Evolutionary conservation across 2,113 vertebrate species (phyloP), one percentile per base, ranked within the genome.

Genomic region (Podilymbus podiceps): DNA sequence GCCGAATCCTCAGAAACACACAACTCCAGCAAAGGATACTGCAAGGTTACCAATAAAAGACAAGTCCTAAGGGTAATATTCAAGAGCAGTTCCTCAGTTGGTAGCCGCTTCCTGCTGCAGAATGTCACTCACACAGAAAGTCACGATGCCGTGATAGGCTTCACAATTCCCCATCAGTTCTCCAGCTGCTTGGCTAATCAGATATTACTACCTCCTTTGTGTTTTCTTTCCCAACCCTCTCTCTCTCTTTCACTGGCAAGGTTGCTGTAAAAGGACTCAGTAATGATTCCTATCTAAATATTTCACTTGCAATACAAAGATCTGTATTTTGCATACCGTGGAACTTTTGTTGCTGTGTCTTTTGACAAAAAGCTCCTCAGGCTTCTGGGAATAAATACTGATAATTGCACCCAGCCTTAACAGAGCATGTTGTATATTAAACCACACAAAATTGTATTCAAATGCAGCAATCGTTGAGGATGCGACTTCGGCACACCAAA

Each of bases 211-310:
- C 95, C 87, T 95, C 97, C 96, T 98, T 96, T 97, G 97, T 97
- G 97, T 92, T 93, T 95, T 88, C 95, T 71, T 93, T 77, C 90
- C 90, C 90, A 66, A 31, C 86, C 76, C 94, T 60, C 85, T 66
- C 93, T 89, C 86, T 93, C 93, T 95, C 83, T 94, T 87, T 95
- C 90, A 91, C 97, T 90, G 95, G 95, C 90, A 96, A 95, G 95
- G 97, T 95, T 96, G 96, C 78, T 68, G 89, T 93, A 97, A 95
- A 97, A 98, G 96, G 96, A 95, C 89, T 90, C 93, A 56, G 58
- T 92, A 88, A 97, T 93, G 96, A 98, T 97, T 93, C 95, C 96
- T 87, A 97, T 96, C 97, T 97, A 98, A 98, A 98, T 98, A 98
- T 98, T 98, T 98, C 97, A 96, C 97, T 97, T 91, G 85, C 77